Percentiles rank a stretch among this genome's conserved stretches.
phyloP scores from a whole-genome alignment of 30 jellyfish, hydroid and myxozoan species.

The Pseudorhiza aurosa region DNA sequence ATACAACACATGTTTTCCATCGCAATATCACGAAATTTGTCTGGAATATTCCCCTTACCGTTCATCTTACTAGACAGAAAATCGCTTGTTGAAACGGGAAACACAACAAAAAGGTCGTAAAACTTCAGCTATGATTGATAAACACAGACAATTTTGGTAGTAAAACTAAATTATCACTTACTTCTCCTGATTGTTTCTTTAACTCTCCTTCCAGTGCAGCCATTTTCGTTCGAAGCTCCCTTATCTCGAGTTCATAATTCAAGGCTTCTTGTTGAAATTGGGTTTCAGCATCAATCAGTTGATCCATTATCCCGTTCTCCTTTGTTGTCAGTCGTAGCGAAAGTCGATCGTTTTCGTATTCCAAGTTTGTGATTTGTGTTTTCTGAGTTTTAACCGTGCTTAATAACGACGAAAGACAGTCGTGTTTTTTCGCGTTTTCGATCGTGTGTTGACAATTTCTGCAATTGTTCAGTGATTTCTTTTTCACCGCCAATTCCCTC shows the following conservation, averaged over 20 bases:
- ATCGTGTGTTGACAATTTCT: constrained; percentile 54
- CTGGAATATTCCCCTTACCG: no score
- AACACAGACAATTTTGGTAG: no score
- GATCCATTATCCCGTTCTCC: constrained; percentile 88
- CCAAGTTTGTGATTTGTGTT: constrained; percentile 77
- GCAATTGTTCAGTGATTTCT: constrained; percentile 70
- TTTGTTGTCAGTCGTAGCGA: constrained; percentile 73
- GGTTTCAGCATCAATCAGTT: constrained; percentile 71
- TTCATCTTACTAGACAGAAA: no score
- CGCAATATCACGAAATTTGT: no score
- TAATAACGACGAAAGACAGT: constrained; percentile 63
- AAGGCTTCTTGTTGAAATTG: constrained; percentile 71
- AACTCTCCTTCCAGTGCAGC: constrained; percentile 83
- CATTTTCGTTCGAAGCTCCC: constrained; percentile 75
- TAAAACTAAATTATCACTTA: background rate
- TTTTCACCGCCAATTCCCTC: background rate
- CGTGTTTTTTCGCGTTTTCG: constrained; percentile 49
- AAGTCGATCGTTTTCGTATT: constrained; percentile 82
- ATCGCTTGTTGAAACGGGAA: no score
- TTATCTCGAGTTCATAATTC: constrained; percentile 76
- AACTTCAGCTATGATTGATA: no score
- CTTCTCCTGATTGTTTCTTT: constrained; percentile 53
- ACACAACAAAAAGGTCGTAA: no score
- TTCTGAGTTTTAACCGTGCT: constrained; percentile 55
- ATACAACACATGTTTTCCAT: no score